Conservation (phyloP, 2,888 invertebrate genomes). For the Meta bourneti region DNA sequence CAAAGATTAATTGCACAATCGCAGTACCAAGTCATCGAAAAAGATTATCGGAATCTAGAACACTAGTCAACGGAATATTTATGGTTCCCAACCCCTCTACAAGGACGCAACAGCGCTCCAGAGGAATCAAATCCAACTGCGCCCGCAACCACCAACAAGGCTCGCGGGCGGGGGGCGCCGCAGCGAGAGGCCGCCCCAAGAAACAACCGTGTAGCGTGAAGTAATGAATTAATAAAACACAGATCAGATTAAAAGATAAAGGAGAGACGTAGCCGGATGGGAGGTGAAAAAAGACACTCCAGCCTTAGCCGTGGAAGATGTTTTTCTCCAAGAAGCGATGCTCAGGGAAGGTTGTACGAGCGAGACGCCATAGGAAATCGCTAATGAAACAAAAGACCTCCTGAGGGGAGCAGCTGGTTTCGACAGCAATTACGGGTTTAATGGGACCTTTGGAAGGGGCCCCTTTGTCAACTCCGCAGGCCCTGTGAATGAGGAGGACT, state of each 20-base stretch:
- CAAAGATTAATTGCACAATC: neutral
- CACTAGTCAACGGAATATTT: neutral
- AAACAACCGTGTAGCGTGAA: slow-evolving; percentile 42
- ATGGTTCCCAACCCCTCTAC: neutral
- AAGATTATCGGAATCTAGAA: neutral
- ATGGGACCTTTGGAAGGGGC: slow-evolving; percentile 66
- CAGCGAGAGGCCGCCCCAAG: neutral
- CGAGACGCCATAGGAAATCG: slow-evolving; percentile 58
- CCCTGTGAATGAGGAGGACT: slow-evolving; percentile 54
- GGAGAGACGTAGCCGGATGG: neutral
- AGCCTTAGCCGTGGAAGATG: slow-evolving; percentile 13
- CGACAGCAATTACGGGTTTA: slow-evolving; percentile 73
- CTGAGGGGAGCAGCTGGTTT: slow-evolving; percentile 64
- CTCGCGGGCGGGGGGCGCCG: neutral
- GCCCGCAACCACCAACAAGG: slow-evolving; percentile 3
- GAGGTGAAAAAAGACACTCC: slow-evolving; percentile 4
- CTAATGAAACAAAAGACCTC: slow-evolving; percentile 67
- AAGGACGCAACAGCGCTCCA: neutral
- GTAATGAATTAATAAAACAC: slow-evolving; percentile 71
- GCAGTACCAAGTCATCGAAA: neutral
- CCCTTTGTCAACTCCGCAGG: slow-evolving; percentile 53
- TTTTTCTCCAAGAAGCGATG: slow-evolving; percentile 46
- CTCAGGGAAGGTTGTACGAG: neutral
- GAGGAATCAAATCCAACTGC: slow-evolving; percentile 21
- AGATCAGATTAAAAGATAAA: slow-evolving; percentile 69